Percentiles rank a stretch among this genome's conserved stretches.
Conservation (phyloP, 2,888 invertebrate species). For the Andrena praecox region DNA sequence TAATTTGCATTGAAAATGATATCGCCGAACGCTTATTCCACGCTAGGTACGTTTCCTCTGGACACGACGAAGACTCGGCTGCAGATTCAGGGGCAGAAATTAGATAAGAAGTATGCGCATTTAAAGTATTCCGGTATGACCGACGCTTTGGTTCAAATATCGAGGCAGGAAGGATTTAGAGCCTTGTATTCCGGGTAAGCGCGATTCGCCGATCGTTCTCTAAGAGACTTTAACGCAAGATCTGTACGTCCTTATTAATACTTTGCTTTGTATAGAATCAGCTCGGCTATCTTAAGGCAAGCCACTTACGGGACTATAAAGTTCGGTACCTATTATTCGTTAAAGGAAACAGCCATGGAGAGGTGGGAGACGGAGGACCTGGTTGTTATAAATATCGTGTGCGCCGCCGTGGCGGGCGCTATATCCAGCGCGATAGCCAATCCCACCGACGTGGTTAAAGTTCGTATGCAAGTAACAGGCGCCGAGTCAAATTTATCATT, state of each 20-base stretch:
- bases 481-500: conserved; percentile 85
- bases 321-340: conserved; percentile 97
- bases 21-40: conserved; percentile 10
- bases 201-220: not conserved
- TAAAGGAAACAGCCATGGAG: conserved; percentile 89
- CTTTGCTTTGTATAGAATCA: conserved; percentile 88
- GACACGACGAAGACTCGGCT: conserved; percentile 97
- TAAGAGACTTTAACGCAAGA: not conserved
- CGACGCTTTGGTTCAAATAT: conserved; percentile 95
- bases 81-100: conserved; percentile 96
- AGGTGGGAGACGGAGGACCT: conserved; percentile 83
- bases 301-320: conserved; percentile 98
- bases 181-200: conserved; percentile 94
- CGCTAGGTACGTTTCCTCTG: conserved; percentile 96
- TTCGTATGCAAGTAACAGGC: conserved; percentile 94
- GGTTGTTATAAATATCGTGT: conserved; percentile 89
- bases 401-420: conserved; percentile 95
- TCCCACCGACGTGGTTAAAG: conserved; percentile 98
- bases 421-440: conserved; percentile 97
- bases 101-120: conserved; percentile 90
- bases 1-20: not conserved
- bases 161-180: conserved; percentile 93
- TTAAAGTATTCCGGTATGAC: conserved; percentile 95
- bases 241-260: not conserved
- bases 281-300: conserved; percentile 96